phyloP scores from a whole-genome alignment of 2,888 invertebrate species.

The Tetanocera ferruginea region DNA sequence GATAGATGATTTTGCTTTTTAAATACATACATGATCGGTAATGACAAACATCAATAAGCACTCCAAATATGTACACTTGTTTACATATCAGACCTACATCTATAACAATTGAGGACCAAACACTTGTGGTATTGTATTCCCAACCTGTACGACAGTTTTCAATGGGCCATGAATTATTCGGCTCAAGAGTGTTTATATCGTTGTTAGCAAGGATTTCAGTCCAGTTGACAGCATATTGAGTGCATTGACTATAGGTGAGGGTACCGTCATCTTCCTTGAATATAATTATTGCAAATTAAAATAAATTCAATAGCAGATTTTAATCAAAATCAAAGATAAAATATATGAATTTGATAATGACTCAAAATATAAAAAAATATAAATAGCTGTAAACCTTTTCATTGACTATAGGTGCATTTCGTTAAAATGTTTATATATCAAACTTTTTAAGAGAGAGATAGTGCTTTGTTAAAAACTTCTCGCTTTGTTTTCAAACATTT shows the following conservation, averaged over 20 bases:
- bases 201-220: slow-evolving; percentile 70
- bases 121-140: slow-evolving; percentile 80
- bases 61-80: not conserved
- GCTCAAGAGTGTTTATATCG: slow-evolving; percentile 60
- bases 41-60: slow-evolving; percentile 10
- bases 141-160: slow-evolving; percentile 83
- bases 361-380: too few relatives aligned
- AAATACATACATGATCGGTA: slow-evolving; percentile 18
- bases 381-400: too few relatives aligned
- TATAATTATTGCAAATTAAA: not conserved
- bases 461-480: too few relatives aligned
- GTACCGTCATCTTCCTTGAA: slow-evolving; percentile 60
- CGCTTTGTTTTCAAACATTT: slow-evolving; percentile 22
- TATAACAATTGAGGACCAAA: slow-evolving; percentile 85
- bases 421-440: too few relatives aligned
- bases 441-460: too few relatives aligned
- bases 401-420: too few relatives aligned
- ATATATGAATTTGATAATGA: too few relatives aligned
- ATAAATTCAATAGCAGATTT: not conserved
- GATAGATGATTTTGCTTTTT: not conserved
- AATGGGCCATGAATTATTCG: slow-evolving; percentile 75
- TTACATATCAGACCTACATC: slow-evolving; percentile 75
- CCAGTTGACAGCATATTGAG: slow-evolving; percentile 82
- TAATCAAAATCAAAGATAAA: too few relatives aligned
- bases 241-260: slow-evolving; percentile 78